A percentile compares a stretch with the other conserved stretches of the same genome.
Evolutionary conservation across 1,140 invertebrate species (phyloP).

Genomic region (Zeugodacus cucurbitae): DNA sequence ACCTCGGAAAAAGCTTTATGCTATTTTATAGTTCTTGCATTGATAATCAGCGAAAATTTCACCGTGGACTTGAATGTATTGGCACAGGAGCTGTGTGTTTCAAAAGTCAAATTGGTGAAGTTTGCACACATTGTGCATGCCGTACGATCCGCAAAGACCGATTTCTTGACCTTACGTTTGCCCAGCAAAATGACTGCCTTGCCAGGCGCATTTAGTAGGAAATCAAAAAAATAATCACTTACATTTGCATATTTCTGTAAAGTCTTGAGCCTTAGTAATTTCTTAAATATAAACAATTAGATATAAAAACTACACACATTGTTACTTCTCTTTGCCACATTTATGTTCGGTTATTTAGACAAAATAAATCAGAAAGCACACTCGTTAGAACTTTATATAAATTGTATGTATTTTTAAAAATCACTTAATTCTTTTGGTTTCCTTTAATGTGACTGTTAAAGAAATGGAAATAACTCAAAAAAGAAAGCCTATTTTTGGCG

Average conservation of each 20-base stretch:
- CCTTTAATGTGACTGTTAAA: too few relatives aligned
- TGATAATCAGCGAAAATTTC: constrained; percentile 56
- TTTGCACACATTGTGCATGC: constrained; percentile 61
- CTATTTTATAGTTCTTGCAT: constrained; percentile 59
- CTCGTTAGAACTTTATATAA: too few relatives aligned
- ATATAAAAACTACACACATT: neutral
- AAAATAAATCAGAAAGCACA: too few relatives aligned
- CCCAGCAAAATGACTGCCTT: constrained; percentile 54
- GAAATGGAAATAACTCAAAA: too few relatives aligned
- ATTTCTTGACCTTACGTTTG: constrained; percentile 52
- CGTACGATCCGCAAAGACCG: constrained; percentile 50
- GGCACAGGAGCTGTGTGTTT: constrained; percentile 51
- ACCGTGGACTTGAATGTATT: constrained; percentile 52
- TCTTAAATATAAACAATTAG: neutral
- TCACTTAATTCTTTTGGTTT: too few relatives aligned
- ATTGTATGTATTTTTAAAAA: too few relatives aligned
- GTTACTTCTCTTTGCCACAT: neutral
- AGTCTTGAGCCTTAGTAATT: neutral
- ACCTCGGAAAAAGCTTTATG: constrained; percentile 60
- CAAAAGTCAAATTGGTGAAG: constrained; percentile 54
- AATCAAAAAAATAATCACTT: constrained; percentile 47
- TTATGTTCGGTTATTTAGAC: neutral
- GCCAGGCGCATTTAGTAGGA: constrained; percentile 51
- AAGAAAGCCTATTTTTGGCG: too few relatives aligned
- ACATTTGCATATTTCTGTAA: too few relatives aligned